Evolutionary conservation across 1,140 invertebrate species (phyloP), one percentile per base, ranked within the genome.

Genomic region (Phthorimaea operculella): DNA sequence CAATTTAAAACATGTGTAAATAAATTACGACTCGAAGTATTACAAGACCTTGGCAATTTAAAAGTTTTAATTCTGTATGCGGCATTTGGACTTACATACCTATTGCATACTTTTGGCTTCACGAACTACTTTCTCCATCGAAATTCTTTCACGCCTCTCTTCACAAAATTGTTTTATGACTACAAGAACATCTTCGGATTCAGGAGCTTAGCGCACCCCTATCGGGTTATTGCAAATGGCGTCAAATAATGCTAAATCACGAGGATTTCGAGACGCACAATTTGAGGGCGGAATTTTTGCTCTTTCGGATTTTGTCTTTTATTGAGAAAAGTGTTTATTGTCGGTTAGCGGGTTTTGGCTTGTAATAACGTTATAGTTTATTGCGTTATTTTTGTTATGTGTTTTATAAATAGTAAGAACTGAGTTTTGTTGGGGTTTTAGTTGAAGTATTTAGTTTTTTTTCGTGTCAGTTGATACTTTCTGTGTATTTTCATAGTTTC

Each of bases 321-420:
- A 80, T 73, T 73, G 73, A 70, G 72, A 78, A 74, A 74, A 76
- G 70, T 77, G 72, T 71, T 78, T 74, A 76, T 74, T 63, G 64
- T 53, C 55, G 57, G 44, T 55, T 39, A 12, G n/a, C 10, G 10
- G 36, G 36, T 12, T 39, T n/a, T 3, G n/a, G 10, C 10, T 12
- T 9, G 36, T 39, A 39, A 39, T 39, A 39, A 39, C 10, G 36
- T 39, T 39, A 39, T 39, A 39, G 36, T 4, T 39, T 39, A 39
- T 39, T 39, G 3, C n/a, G 36, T 39, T 12, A 48, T 48, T 10
- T 18, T 48, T 45, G 33, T 34, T 12, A 39, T 39, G 10, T 39
- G 36, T 39, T 39, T 9, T n/a, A 3, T 39, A 4, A n/a, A 28
- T 28, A 28, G 21, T 28, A 6, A 28, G 21, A 28, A 4, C 2